These are phyloP conservation scores for Oithona nana DNA, from an alignment of 2,888 invertebrate species.

Conservation along the genomic window DNA sequence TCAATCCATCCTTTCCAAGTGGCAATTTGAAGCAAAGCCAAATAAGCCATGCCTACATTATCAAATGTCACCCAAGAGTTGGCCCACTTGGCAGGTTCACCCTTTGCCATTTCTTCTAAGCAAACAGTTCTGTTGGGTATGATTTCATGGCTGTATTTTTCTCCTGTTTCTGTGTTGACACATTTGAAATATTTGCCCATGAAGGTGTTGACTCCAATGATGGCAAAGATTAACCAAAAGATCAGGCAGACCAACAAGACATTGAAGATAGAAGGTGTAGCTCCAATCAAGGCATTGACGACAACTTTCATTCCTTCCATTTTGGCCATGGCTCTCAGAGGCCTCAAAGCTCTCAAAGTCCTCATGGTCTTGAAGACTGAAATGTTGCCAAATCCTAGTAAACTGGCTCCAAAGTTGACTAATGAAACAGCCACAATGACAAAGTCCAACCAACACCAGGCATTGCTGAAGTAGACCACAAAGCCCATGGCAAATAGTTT, in stretches of 20 bases:
- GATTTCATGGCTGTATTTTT: constrained; percentile 22
- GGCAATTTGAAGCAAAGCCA: constrained; percentile 75
- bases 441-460: constrained; percentile 36
- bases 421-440: constrained; percentile 39
- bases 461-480: constrained; percentile 32
- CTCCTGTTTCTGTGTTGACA: constrained; percentile 21
- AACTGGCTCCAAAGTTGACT: constrained; percentile 88
- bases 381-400: constrained; percentile 87
- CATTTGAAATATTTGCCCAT: constrained; percentile 28
- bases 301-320: constrained; percentile 56
- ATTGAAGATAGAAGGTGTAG: constrained; percentile 33
- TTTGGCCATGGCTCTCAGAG: constrained; percentile 94
- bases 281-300: constrained; percentile 33
- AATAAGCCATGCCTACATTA: constrained; percentile 88
- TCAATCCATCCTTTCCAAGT: constrained; percentile 34
- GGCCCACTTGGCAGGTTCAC: constrained; percentile 61
- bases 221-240: constrained; percentile 35
- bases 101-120: constrained; percentile 20
- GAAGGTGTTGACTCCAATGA: constrained; percentile 35
- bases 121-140: constrained; percentile 25
- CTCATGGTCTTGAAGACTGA: constrained; percentile 98
- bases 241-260: constrained; percentile 33
- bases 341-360: constrained; percentile 91
- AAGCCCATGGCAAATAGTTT: constrained; percentile 35
- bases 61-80: constrained; percentile 97